Conservation (phyloP, 2,888 invertebrate species). For the Acanthosepion esculentum region DNA sequence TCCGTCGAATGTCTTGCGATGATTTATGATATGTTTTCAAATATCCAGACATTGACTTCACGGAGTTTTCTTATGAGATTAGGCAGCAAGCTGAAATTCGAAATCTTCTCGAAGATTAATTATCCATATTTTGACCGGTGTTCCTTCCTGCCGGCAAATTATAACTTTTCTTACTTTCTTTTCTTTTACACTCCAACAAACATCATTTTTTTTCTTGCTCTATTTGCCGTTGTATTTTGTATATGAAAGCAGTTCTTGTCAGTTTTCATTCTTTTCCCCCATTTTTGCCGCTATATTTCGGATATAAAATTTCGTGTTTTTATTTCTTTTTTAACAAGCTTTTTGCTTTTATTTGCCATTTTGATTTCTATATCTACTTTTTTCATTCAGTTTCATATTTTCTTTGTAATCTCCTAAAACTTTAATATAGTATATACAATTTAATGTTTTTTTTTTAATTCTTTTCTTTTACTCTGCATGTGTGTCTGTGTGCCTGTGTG, state of each 20-base stretch:
- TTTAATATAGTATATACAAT: too few species aligned
- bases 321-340: too few species aligned
- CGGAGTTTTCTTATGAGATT: slow-evolving; percentile 33
- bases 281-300: too few species aligned
- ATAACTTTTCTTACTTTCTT: neutral
- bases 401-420: too few species aligned
- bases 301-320: too few species aligned
- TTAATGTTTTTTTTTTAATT: too few species aligned
- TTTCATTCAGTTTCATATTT: too few species aligned
- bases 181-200: neutral
- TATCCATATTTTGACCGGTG: slow-evolving; percentile 33
- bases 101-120: slow-evolving; percentile 6
- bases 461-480: too few species aligned
- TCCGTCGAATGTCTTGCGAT: slow-evolving; percentile 1
- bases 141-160: neutral
- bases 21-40: slow-evolving; percentile 33
- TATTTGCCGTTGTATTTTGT: neutral
- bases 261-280: too few species aligned
- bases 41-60: slow-evolving; percentile 23
- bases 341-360: too few species aligned
- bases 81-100: slow-evolving; percentile 33
- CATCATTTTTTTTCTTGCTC: neutral
- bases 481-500: too few species aligned
- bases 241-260: neutral
- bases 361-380: too few species aligned